Evolutionary conservation across 2,888 invertebrate species (phyloP).

Genomic region (Hypercompe scribonia): DNA sequence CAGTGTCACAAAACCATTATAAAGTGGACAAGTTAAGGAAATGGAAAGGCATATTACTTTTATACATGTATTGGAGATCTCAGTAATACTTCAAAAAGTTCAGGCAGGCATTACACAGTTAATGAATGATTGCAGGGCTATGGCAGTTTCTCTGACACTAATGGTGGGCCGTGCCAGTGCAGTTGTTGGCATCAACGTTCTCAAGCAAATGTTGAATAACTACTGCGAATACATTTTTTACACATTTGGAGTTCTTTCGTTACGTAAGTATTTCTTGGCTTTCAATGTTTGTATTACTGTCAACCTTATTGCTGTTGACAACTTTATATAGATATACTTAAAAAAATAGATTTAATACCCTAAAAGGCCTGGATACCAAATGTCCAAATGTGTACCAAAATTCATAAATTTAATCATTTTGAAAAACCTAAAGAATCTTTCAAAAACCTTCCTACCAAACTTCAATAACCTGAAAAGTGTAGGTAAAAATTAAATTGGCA

Average conservation of each 20-base stretch:
- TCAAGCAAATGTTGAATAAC: conserved; percentile 86
- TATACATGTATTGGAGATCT: neutral
- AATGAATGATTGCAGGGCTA: conserved; percentile 74
- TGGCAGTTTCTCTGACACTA: conserved; percentile 88
- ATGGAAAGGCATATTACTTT: too few relatives aligned
- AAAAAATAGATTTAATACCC: too few relatives aligned
- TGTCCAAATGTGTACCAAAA: too few relatives aligned
- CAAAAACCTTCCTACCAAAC: too few relatives aligned
- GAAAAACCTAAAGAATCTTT: too few relatives aligned
- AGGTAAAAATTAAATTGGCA: too few relatives aligned
- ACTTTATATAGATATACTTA: too few relatives aligned
- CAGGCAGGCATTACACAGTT: neutral
- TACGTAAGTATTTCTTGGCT: conserved; percentile 78
- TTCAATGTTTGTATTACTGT: neutral
- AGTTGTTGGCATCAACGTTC: conserved; percentile 86
- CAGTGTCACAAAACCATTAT: too few relatives aligned
- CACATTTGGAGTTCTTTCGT: conserved; percentile 81
- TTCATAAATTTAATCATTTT: too few relatives aligned
- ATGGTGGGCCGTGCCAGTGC: conserved; percentile 89
- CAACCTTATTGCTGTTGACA: neutral
- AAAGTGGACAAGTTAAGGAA: neutral
- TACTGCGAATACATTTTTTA: conserved; percentile 88
- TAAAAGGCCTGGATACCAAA: too few relatives aligned
- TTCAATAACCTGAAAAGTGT: too few relatives aligned
- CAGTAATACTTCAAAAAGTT: neutral